These are phyloP conservation scores for Spodoptera picta DNA, from an alignment of 2,888 invertebrate genomes.

Conservation along the genomic window DNA sequence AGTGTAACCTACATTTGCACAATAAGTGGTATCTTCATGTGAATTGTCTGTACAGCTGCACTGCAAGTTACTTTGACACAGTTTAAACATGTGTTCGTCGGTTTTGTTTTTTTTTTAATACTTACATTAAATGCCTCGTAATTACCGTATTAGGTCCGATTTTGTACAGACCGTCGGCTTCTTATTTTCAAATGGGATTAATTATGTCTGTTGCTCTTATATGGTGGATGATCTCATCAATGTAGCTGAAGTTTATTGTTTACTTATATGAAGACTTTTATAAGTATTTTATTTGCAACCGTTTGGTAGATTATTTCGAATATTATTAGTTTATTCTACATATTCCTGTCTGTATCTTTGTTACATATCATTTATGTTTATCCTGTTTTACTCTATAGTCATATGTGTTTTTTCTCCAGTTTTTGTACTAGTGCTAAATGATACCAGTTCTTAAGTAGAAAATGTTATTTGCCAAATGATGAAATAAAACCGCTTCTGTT, in stretches of 20 bases:
- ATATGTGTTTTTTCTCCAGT: no score
- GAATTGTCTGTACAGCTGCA: constrained; percentile 66
- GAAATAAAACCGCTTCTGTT: background rate
- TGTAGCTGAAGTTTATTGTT: constrained; percentile 9
- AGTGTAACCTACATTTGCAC: constrained; percentile 55
- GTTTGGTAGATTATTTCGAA: no score
- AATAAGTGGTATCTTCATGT: constrained; percentile 45
- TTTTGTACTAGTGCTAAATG: no score
- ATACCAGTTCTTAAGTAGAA: background rate
- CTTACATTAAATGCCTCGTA: constrained; percentile 29
- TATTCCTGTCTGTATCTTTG: background rate
- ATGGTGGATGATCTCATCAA: constrained; percentile 38
- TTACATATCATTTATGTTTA: no score
- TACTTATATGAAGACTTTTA: constrained; percentile 5
- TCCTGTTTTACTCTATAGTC: no score
- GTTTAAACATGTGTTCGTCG: constrained; percentile 59
- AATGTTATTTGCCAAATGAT: background rate
- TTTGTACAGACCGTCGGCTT: constrained; percentile 33
- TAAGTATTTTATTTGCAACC: background rate
- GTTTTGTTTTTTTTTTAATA: constrained; percentile 55
- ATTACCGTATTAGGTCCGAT: constrained; percentile 35
- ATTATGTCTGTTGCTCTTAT: constrained; percentile 23
- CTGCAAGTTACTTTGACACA: constrained; percentile 61
- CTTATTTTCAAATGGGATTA: constrained; percentile 23
- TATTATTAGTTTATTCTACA: background rate